phyloP scores from a whole-genome alignment of 2,888 invertebrate species.

The Tenthredo scrophulariae region DNA sequence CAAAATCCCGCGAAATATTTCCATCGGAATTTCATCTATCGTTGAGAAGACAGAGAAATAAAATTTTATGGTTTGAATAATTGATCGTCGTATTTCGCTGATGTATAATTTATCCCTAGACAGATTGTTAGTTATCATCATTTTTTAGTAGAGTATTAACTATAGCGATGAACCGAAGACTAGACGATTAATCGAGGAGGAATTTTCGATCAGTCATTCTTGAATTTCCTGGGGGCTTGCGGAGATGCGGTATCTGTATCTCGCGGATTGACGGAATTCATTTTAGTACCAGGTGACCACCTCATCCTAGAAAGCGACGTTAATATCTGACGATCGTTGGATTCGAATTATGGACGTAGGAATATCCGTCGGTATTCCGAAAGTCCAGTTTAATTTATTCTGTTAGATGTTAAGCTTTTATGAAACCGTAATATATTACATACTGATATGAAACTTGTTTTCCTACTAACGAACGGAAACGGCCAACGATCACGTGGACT shows the following conservation, averaged over 20 bases:
- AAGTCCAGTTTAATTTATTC: slow-evolving; percentile 40
- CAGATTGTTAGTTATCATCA: neutral
- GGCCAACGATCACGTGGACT: neutral
- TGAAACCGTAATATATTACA: slow-evolving; percentile 15
- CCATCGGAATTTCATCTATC: neutral
- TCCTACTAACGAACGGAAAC: slow-evolving; percentile 3
- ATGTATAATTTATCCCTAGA: neutral
- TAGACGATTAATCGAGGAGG: neutral
- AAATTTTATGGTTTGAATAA: neutral
- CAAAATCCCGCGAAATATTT: neutral
- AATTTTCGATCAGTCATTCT: slow-evolving; percentile 20
- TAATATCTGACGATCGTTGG: neutral
- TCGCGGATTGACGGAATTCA: slow-evolving; percentile 7
- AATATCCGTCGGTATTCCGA: slow-evolving; percentile 1
- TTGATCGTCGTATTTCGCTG: neutral
- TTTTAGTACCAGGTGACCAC: slow-evolving; percentile 12
- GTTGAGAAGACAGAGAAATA: neutral
- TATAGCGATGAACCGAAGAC: neutral
- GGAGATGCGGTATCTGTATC: slow-evolving; percentile 6
- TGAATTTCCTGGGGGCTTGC: neutral
- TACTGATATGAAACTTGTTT: neutral
- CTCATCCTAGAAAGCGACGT: slow-evolving; percentile 29
- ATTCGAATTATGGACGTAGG: neutral
- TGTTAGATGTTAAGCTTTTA: neutral
- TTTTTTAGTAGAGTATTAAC: neutral